These are phyloP conservation scores for Gopherus evgoodei DNA, from an alignment of 2,113 vertebrate species.

Conservation along the genomic window DNA sequence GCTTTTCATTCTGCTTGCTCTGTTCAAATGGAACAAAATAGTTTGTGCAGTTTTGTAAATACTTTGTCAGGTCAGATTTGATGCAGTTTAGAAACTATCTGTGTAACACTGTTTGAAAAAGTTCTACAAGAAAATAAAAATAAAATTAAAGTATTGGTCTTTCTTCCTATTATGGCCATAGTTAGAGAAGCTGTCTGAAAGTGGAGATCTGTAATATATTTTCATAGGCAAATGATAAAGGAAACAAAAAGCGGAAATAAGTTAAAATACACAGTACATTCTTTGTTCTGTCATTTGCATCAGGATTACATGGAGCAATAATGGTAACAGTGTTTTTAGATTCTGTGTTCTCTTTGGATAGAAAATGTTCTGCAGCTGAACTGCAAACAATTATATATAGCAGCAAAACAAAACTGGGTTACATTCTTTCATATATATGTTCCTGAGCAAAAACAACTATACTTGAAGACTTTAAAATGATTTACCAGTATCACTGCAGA, in stretches of 20 bases:
- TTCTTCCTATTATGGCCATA: not conserved
- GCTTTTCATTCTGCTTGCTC: constrained; percentile 29
- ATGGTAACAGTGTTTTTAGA: constrained; percentile 20
- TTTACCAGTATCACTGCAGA: constrained; percentile 4
- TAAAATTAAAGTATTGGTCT: not conserved
- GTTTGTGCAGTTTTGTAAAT: not conserved
- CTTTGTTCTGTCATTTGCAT: not conserved
- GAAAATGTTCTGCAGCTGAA: constrained; percentile 12
- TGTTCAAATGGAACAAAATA: constrained; percentile 28
- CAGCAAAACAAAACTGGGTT: constrained; percentile 15
- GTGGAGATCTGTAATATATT: fast-evolving
- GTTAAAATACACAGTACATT: not conserved
- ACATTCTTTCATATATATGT: constrained; percentile 28
- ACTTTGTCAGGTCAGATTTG: constrained; percentile 11
- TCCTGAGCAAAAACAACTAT: constrained; percentile 44
- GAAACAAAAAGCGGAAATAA: not conserved
- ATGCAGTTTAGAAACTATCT: constrained; percentile 4
- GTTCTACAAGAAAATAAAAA: not conserved
- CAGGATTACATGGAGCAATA: not conserved
- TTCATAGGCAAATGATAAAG: constrained; percentile 1
- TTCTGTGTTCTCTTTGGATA: not conserved
- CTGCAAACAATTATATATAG: constrained; percentile 21
- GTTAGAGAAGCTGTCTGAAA: not conserved
- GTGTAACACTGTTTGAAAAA: not conserved
- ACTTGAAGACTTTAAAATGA: constrained; percentile 30